Base-by-base conservation (phyloP, 2,888 invertebrate species). In the Trissolcus japonicus region DNA sequence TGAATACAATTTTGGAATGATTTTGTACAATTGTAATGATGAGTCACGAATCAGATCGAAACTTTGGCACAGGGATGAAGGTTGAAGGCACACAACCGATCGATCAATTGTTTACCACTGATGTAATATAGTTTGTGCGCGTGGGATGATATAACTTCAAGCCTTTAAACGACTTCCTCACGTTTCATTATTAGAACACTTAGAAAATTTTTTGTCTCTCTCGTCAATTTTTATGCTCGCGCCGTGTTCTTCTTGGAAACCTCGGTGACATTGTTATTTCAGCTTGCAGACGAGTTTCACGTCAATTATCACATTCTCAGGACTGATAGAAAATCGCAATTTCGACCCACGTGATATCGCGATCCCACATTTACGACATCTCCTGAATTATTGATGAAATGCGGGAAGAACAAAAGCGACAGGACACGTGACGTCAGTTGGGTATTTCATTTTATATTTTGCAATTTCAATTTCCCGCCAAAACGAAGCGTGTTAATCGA, bases 81-180 rank as follows among this genome's bases (percentile, higher is more conserved):
- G 50, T 43, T 43, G 35, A 35, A 35, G 35, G 25, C 51, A 6
- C 9, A 19, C 14, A 19, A 21, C 9, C 56, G 41, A 62, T 62
- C 50, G 56, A 13, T 0, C 53, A 14, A 59, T 69, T 29, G 54
- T 61, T 69, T 69, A 41, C 50, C 13, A 13, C 14, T 51, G 43
- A 40, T 43, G 21, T 51, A 61, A 61, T 61, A 40, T 41, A 21
- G 54, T 54, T 51, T 46, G 60, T 46, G 53, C 56, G 48, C 61
- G 60, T 68, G 68, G 68, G 68, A 68, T 53, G 56, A 46, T 51
- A 17, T 9, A 7, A 6, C 57, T 48, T 14, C 35, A 13, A 16
- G 16, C 1, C 21, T 14, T 29, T 50, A 25, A 21, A 40, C n/a
- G 19, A 53, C 51, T 53, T 35, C 29, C 29, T 56, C n/a, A 16